Conservation (phyloP, 92 coral and sea anemone genomes). For the Parazoanthus atlanticus region DNA sequence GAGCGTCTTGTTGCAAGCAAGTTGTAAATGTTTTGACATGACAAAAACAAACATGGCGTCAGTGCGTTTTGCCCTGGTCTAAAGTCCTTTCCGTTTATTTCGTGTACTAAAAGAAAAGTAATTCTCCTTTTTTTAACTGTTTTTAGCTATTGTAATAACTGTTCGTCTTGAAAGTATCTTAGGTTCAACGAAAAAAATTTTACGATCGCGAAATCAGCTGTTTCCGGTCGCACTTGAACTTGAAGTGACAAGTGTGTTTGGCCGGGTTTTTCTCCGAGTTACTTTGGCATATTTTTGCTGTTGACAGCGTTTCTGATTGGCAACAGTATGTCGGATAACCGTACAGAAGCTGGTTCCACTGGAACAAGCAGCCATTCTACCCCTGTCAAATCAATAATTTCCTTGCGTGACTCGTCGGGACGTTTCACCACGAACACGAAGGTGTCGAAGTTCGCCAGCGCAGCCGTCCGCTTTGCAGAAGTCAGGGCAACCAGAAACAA, state of each 20-base stretch:
- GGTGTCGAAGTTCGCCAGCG: too few relatives aligned
- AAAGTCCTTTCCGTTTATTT: constrained; percentile 8
- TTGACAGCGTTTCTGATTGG: neutral
- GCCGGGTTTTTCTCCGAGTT: neutral
- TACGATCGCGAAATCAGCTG: constrained; percentile 6
- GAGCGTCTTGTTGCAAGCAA: neutral
- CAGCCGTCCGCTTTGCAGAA: neutral
- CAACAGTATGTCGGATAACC: neutral
- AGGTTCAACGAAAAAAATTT: constrained; percentile 2
- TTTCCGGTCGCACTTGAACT: neutral
- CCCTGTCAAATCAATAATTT: neutral
- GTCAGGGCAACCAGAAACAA: neutral
- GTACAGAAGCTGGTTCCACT: neutral
- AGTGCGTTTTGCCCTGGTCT: neutral
- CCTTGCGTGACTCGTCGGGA: neutral
- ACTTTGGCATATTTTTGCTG: too few relatives aligned
- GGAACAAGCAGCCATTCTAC: neutral
- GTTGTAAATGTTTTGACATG: neutral
- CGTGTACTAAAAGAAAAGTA: neutral
- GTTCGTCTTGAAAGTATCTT: neutral
- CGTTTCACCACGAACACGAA: too few relatives aligned
- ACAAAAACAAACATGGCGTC: neutral
- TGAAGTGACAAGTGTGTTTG: neutral
- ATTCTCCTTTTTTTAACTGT: constrained; percentile 1
- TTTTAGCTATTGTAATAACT: neutral